A percentile compares a stretch with the other conserved stretches of the same genome.
Evolutionary conservation across 2,797 vertebrate genomes (phyloP).

Genomic region (Cottoperca gobio): DNA sequence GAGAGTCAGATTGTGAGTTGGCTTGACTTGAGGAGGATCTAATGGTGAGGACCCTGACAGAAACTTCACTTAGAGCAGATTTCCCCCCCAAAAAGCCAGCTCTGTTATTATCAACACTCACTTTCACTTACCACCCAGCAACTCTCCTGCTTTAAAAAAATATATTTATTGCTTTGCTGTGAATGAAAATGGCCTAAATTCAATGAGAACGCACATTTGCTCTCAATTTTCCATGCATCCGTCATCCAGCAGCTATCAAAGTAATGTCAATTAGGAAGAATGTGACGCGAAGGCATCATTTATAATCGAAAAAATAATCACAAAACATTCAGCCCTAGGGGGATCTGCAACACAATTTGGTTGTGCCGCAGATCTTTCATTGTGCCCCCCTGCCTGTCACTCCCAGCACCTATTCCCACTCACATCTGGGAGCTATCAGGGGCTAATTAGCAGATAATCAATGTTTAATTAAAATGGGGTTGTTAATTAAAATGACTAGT

Average conservation of each 20-base stretch:
- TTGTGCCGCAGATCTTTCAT: constrained; percentile 83
- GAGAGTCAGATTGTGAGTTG: constrained; percentile 18
- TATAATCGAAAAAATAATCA: constrained; percentile 84
- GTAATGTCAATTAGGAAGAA: constrained; percentile 86
- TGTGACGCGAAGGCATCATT: constrained; percentile 82
- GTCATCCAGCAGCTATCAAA: constrained; percentile 83
- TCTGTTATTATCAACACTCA: constrained; percentile 68
- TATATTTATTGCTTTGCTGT: constrained; percentile 74
- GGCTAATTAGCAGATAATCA: constrained; percentile 93
- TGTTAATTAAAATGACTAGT: constrained; percentile 89
- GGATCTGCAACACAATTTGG: constrained; percentile 79
- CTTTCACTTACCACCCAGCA: constrained; percentile 70
- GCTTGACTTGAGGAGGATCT: constrained; percentile 21
- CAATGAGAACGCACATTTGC: constrained; percentile 80
- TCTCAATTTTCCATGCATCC: constrained; percentile 78
- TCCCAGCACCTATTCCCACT: constrained; percentile 82
- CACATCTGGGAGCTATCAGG: constrained; percentile 87
- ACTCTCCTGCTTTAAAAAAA: constrained; percentile 69
- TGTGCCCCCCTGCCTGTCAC: constrained; percentile 79
- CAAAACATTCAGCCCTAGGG: constrained; percentile 78
- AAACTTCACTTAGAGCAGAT: constrained; percentile 56
- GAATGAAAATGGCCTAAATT: constrained; percentile 82
- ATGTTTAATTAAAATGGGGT: constrained; percentile 93
- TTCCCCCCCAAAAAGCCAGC: constrained; percentile 51
- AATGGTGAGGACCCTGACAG: constrained; percentile 23